phyloP scores from a whole-genome alignment of 2,113 vertebrate species.

The Recurvirostra avosetta region DNA sequence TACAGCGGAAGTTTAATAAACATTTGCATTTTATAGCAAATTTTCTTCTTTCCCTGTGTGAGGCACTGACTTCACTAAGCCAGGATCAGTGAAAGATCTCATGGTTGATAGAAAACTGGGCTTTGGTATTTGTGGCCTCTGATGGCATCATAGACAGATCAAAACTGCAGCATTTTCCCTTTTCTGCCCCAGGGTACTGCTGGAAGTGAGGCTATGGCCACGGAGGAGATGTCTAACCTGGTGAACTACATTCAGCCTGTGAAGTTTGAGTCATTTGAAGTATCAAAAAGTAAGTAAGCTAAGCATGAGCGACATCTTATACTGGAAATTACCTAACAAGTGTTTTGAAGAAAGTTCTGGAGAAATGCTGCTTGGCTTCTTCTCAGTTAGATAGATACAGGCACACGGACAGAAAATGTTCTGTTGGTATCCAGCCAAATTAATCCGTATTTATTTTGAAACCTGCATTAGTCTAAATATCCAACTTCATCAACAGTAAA shows the following conservation, averaged over 20 bases:
- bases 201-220: slow-evolving; percentile 93
- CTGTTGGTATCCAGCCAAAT: background rate
- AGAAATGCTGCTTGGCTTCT: background rate
- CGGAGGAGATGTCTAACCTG: slow-evolving; percentile 98
- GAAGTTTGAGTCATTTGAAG: slow-evolving; percentile 94
- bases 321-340: background rate
- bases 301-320: background rate
- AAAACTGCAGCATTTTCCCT: background rate
- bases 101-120: background rate
- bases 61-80: background rate
- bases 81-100: background rate
- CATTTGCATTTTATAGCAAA: background rate
- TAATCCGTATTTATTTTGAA: background rate
- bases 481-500: background rate
- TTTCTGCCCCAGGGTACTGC: slow-evolving; percentile 84
- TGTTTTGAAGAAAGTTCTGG: background rate
- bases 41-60: background rate
- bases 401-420: background rate
- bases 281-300: slow-evolving; percentile 88
- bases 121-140: background rate
- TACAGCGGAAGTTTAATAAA: background rate
- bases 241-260: slow-evolving; percentile 98
- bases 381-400: background rate
- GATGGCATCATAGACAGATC: background rate
- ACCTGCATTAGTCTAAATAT: background rate